Evolutionary conservation across 2,797 vertebrate genomes (phyloP).

Genomic region (Galago senegalensis): DNA sequence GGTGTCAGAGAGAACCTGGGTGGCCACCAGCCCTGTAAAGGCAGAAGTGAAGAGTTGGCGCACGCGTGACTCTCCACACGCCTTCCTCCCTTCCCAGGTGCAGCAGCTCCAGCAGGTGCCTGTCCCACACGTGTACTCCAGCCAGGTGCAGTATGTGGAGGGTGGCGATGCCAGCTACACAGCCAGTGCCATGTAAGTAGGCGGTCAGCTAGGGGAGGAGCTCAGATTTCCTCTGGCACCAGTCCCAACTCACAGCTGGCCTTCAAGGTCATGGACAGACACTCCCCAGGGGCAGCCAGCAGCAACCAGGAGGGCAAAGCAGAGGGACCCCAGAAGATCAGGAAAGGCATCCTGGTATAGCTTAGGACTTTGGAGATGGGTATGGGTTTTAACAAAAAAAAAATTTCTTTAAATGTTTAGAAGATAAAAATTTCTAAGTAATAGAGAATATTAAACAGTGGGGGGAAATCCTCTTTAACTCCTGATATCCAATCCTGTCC

Average conservation of each 20-base stretch:
- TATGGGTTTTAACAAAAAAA: not conserved
- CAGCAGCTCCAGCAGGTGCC: constrained; percentile 96
- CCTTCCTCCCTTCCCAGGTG: constrained; percentile 82
- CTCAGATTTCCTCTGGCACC: not conserved
- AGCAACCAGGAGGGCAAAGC: not conserved
- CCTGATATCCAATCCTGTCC: not conserved
- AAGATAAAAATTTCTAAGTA: not conserved
- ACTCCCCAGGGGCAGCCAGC: not conserved
- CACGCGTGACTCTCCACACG: not conserved
- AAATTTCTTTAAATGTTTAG: not conserved
- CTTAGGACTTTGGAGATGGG: not conserved
- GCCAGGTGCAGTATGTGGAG: constrained; percentile 96
- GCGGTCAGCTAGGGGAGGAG: too few species aligned
- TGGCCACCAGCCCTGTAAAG: not conserved
- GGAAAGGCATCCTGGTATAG: not conserved
- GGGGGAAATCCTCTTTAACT: not conserved
- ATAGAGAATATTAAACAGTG: not conserved
- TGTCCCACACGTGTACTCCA: constrained; percentile 94
- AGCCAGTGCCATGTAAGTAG: constrained; percentile 95
- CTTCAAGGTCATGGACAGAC: not conserved
- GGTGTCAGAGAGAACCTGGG: not conserved
- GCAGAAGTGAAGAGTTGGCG: not conserved
- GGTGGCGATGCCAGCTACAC: constrained; percentile 94
- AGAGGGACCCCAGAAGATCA: not conserved
- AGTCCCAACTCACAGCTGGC: not conserved